phyloP scores from a whole-genome alignment of 2,888 invertebrate genomes.

The Tinea pellionella region DNA sequence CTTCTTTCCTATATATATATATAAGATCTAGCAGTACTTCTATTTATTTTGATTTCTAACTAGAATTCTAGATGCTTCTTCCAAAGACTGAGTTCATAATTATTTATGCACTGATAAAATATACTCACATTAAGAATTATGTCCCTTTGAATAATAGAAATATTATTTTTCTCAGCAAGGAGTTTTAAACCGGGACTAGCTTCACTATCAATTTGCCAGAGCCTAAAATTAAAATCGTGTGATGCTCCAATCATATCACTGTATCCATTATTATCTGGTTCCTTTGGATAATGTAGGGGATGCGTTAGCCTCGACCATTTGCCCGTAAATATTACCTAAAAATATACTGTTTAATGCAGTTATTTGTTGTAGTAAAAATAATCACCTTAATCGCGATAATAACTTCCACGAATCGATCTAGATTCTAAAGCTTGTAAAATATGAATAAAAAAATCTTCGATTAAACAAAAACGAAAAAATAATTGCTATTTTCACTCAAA shows the following conservation, averaged over 20 bases:
- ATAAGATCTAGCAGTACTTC: not conserved
- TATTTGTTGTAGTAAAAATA: not conserved
- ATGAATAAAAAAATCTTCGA: too few relatives aligned
- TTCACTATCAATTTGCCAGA: constrained; percentile 40
- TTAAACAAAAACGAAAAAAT: too few relatives aligned
- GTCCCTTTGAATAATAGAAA: constrained; percentile 35
- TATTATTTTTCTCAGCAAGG: constrained; percentile 37
- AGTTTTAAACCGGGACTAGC: constrained; percentile 36
- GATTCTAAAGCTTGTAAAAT: too few relatives aligned
- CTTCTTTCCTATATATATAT: too few relatives aligned
- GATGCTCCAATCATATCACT: constrained; percentile 56
- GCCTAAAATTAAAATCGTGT: constrained; percentile 32
- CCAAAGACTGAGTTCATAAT: too few relatives aligned
- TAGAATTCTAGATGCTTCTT: not conserved
- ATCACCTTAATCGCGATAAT: too few relatives aligned
- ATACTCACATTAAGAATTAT: constrained; percentile 39
- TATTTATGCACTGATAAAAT: too few relatives aligned
- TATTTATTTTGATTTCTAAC: not conserved
- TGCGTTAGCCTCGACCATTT: constrained; percentile 53
- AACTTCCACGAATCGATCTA: too few relatives aligned
- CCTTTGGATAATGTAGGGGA: constrained; percentile 46
- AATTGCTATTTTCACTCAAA: too few relatives aligned
- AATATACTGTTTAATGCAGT: constrained; percentile 1
- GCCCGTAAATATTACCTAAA: constrained; percentile 46
- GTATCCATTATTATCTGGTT: constrained; percentile 51